Conservation (phyloP, 2,888 invertebrate species). For the Mechanitis mazaeus region DNA sequence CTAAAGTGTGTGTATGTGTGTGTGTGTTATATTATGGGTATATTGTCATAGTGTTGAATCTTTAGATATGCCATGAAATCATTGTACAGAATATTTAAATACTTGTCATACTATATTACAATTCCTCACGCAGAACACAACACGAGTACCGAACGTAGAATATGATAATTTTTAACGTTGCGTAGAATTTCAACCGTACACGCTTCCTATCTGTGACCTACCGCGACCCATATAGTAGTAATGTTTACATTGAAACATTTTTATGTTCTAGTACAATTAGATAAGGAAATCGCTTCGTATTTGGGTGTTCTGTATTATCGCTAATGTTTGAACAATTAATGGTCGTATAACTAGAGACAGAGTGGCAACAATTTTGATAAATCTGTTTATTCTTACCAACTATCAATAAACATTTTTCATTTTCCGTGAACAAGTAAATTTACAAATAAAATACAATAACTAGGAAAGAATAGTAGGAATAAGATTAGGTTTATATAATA, state of each 20-base stretch:
- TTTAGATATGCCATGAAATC: no score
- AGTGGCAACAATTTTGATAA: not conserved
- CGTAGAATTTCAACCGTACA: constrained; percentile 10
- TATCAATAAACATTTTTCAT: no score
- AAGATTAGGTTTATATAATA: no score
- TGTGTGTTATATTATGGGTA: no score
- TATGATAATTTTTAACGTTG: not conserved
- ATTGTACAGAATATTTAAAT: not conserved
- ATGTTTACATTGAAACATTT: constrained; percentile 20
- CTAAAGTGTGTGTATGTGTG: no score
- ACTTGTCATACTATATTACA: not conserved
- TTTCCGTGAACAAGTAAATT: no score
- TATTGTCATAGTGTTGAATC: no score
- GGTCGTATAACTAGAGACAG: not conserved
- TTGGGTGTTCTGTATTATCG: constrained; percentile 19
- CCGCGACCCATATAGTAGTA: constrained; percentile 17
- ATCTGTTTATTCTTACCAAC: not conserved
- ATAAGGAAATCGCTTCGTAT: constrained; percentile 20
- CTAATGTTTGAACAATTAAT: constrained; percentile 11
- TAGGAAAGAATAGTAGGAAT: no score
- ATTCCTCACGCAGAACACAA: constrained; percentile 1
- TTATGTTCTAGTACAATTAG: constrained; percentile 23
- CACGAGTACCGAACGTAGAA: not conserved
- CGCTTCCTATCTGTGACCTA: constrained; percentile 17
- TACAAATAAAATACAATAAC: no score